Percentiles rank a stretch among this genome's conserved stretches.
These are phyloP conservation scores for Acromyrmex heyeri DNA, from an alignment of 1,140 invertebrate genomes.

Conservation along the genomic window DNA sequence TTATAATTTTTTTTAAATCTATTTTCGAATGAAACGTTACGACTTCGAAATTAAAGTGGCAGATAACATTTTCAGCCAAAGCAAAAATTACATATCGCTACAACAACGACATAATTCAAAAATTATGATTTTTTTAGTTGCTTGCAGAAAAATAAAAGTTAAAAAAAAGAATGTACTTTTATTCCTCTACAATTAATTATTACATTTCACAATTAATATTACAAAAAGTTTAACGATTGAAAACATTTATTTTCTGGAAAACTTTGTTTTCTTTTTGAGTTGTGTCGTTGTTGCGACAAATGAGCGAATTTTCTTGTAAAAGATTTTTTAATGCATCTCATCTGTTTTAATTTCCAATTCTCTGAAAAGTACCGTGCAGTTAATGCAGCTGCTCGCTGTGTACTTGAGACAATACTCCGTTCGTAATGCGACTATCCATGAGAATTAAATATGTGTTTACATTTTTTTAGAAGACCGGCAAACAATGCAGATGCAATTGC, in stretches of 20 bases:
- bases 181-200: too few relatives aligned
- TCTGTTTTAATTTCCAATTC: not conserved
- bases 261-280: too few relatives aligned
- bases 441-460: conserved; percentile 1
- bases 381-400: not conserved
- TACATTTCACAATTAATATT: too few relatives aligned
- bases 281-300: too few relatives aligned
- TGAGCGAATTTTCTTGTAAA: not conserved
- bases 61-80: not conserved
- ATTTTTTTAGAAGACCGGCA: conserved; percentile 16
- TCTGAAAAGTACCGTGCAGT: not conserved
- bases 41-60: not conserved
- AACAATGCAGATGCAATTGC: conserved; percentile 2
- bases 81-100: not conserved
- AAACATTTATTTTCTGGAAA: too few relatives aligned
- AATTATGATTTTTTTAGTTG: too few relatives aligned
- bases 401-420: not conserved
- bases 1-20: not conserved
- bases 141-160: too few relatives aligned
- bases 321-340: not conserved
- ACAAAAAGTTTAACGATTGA: too few relatives aligned
- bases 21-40: not conserved
- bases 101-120: too few relatives aligned
- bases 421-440: not conserved
- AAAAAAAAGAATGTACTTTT: too few relatives aligned